Percentiles rank a stretch among this genome's conserved stretches.
phyloP scores from a whole-genome alignment of 1,140 invertebrate species.

The Ptiloglossa arizonensis region DNA sequence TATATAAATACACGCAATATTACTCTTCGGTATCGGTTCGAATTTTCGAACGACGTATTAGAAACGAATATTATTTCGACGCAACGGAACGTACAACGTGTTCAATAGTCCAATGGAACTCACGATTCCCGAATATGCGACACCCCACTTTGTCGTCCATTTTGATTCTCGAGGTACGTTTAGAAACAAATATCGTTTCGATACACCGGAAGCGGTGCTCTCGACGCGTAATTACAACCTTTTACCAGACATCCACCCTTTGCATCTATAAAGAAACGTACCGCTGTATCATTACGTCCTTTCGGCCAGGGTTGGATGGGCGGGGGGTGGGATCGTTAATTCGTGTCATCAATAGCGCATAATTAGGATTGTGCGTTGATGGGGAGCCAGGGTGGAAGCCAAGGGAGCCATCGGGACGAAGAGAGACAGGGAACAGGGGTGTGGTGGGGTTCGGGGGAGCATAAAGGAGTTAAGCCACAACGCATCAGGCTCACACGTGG shows the following conservation, averaged over 20 bases:
- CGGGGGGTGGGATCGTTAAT: slow-evolving; percentile 55
- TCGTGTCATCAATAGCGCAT: slow-evolving; percentile 59
- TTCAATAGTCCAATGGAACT: too few relatives aligned
- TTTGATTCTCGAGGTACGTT: too few relatives aligned
- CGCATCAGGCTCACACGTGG: slow-evolving; percentile 62
- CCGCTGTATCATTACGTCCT: background rate
- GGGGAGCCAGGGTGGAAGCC: background rate
- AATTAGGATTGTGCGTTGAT: slow-evolving; percentile 59
- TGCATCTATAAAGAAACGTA: background rate
- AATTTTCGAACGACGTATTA: too few relatives aligned
- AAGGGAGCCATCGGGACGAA: slow-evolving; percentile 18
- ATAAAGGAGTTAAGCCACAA: slow-evolving; percentile 64
- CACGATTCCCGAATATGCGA: too few relatives aligned
- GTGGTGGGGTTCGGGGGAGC: slow-evolving; percentile 22
- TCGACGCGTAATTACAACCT: background rate
- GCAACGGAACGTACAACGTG: too few relatives aligned
- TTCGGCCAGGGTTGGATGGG: too few relatives aligned
- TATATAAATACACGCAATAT: too few relatives aligned
- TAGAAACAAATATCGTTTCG: too few relatives aligned
- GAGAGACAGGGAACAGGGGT: background rate
- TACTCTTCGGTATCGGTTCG: too few relatives aligned
- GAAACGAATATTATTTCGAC: too few relatives aligned
- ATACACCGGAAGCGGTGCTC: too few relatives aligned
- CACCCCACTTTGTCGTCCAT: too few relatives aligned
- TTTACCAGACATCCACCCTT: background rate